phyloP scores from a whole-genome alignment of 2,113 vertebrate species.

The Odontophorus gujanensis region DNA sequence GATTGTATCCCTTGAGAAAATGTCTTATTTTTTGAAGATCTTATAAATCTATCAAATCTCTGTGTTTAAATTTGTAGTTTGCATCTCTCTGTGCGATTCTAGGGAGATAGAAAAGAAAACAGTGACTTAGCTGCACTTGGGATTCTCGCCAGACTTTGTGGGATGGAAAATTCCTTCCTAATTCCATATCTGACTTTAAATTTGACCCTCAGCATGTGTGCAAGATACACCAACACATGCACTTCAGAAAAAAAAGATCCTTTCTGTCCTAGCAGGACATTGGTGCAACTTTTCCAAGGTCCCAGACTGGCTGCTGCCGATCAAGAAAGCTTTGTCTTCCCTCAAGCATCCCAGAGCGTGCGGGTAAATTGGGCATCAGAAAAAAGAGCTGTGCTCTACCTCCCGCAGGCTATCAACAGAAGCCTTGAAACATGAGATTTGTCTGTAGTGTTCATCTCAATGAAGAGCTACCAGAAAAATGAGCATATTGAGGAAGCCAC shows the following conservation, averaged over 20 bases:
- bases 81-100: conserved; percentile 15
- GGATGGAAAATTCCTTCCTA: conserved; percentile 75
- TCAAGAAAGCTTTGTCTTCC: conserved; percentile 41
- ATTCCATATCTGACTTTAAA: conserved; percentile 76
- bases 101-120: conserved; percentile 53
- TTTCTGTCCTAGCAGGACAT: conserved; percentile 28
- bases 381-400: conserved; percentile 10
- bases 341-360: neutral
- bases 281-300: conserved; percentile 54
- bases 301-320: conserved; percentile 30
- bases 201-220: conserved; percentile 68
- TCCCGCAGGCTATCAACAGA: conserved; percentile 28
- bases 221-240: conserved; percentile 65
- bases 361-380: conserved; percentile 21
- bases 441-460: neutral
- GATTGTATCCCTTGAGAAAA: neutral
- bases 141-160: conserved; percentile 64
- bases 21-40: neutral
- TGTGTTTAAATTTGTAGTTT: conserved; percentile 30
- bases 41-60: neutral
- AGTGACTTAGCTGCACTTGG: conserved; percentile 54
- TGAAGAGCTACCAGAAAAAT: conserved; percentile 3
- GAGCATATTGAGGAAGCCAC: neutral
- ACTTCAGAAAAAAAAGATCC: conserved; percentile 58
- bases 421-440: conserved; percentile 34